These are phyloP conservation scores for Habroteleia sp. DNA, from an alignment of 2,888 invertebrate species.

Conservation along the genomic window DNA sequence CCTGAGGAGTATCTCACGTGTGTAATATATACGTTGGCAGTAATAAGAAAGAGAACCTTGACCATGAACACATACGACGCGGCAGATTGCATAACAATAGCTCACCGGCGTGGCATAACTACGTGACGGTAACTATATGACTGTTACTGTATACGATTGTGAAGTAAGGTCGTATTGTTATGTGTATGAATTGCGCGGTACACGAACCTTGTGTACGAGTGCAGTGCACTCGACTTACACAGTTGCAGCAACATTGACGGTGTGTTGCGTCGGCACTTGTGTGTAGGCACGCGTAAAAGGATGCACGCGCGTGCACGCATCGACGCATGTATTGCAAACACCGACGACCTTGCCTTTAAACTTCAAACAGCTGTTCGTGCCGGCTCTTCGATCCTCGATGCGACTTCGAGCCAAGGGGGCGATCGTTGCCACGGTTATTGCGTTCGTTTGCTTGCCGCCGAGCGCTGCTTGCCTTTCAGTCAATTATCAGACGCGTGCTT, in stretches of 20 bases:
- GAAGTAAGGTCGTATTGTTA: conserved; percentile 55
- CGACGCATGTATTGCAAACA: conserved; percentile 38
- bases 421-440: conserved; percentile 17
- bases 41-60: conserved; percentile 71
- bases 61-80: conserved; percentile 74
- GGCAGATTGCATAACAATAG: conserved; percentile 76
- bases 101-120: conserved; percentile 66
- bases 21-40: conserved; percentile 24
- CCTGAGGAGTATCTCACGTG: conserved; percentile 20
- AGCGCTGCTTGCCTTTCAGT: conserved; percentile 14
- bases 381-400: conserved; percentile 22
- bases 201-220: conserved; percentile 52
- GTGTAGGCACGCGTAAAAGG: conserved; percentile 37
- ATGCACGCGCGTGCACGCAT: conserved; percentile 35
- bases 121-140: conserved; percentile 61
- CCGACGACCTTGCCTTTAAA: conserved; percentile 74
- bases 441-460: conserved; percentile 19
- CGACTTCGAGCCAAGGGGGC: background rate
- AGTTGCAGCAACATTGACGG: conserved; percentile 24
- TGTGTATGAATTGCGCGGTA: conserved; percentile 39
- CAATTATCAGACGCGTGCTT: conserved; percentile 9
- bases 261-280: background rate
- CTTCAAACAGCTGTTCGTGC: conserved; percentile 74
- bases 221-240: conserved; percentile 56
- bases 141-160: conserved; percentile 53